Base-by-base conservation (phyloP, 2,113 vertebrate species). In the Semnornis frantzii region DNA sequence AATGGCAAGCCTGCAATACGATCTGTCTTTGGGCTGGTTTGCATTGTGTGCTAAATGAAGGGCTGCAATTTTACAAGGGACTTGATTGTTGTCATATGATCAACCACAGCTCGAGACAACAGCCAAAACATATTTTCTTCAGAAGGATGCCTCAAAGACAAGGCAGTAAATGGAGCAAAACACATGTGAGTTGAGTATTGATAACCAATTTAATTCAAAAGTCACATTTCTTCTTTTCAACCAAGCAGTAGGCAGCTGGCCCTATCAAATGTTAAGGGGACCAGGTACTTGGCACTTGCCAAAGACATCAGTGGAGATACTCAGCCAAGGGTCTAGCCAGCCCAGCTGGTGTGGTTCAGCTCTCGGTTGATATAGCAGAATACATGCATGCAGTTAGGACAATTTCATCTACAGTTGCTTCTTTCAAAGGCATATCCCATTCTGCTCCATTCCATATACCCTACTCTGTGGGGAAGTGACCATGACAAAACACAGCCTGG, bases 131-230 rank as follows among this genome's bases (percentile, higher is more conserved):
- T 63, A 48, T 87, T 92, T 90, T 87, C 71, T 66, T 84, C 2
- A 3, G 55, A 87, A 77, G 89, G 42, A 63, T 5, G 39, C 55
- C 73, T 48, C 52, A 78, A 84, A 23, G 15, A 81, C 57, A 60
- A 70, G 82, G 72, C 63, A 79, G 76, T 58, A 91, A 92, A 86
- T 5, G 25, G 72, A 85, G 59, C 14, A 63, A 77, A 85, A 66
- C 3, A 2, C 44, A 48, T 31, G 55, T 0, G 5, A 77, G 20
- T 25, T 6, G 30, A 92, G 64, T 71, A 64, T 19, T 68, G 89
- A 90, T 64, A 71, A 82, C 16, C 2, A 8, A 57, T 94, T 96
- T 92, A 94, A 94, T 96, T 89, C 59, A 63, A 78, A 73, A 79
- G 42, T 19, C 28, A 27, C 37, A 58, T 50, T 42, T 60, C 54